Evolutionary conservation across 2,888 invertebrate genomes (phyloP), one percentile per base, ranked within the genome.

Genomic region (Eledona agricola): DNA sequence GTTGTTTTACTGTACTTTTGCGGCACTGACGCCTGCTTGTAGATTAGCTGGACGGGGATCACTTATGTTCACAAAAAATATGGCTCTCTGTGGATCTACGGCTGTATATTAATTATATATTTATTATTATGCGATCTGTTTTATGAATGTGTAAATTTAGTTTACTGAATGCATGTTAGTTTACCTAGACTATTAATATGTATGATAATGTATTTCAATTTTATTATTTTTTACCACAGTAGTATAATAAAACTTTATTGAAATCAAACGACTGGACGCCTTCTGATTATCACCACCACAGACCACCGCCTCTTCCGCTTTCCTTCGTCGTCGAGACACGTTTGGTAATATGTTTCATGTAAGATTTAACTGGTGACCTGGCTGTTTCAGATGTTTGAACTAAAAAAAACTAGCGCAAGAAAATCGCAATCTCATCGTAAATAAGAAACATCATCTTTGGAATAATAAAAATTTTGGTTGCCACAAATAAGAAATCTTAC

Each of bases 11-110:
- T 58, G 51, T 62, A 51, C 49, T 53, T 51, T 51, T 46, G 50
- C 49, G 60, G 55, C 57, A 55, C 47, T 57, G 34, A 47, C 52
- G 59, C 58, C 59, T 61, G 67, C 65, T 69, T 68, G 65, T 77
- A 76, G 76, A 72, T 74, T 77, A 77, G 77, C 77, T 77, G 77
- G 77, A 76, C 72, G 77, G 77, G 77, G 77, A 77, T 76, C 77
- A 76, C 75, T 75, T 73, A 70, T 69, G 69, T 72, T 73, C 71
- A 66, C 59, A 64, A 51, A 54, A 57, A 62, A 65, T 69, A 69
- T 69, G 66, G 69, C 69, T 69, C 69, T 69, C 65, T 74, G 71
- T 72, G 70, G 68, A 71, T 71, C 65, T 70, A 71, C 73, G 75
- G 74, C 75, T 76, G 76, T 76, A 75, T 72, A 72, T 72, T 72